Evolutionary conservation across 2,113 vertebrate genomes (phyloP), one percentile per base, ranked within the genome.

Genomic region (Pygoscelis adeliae): DNA sequence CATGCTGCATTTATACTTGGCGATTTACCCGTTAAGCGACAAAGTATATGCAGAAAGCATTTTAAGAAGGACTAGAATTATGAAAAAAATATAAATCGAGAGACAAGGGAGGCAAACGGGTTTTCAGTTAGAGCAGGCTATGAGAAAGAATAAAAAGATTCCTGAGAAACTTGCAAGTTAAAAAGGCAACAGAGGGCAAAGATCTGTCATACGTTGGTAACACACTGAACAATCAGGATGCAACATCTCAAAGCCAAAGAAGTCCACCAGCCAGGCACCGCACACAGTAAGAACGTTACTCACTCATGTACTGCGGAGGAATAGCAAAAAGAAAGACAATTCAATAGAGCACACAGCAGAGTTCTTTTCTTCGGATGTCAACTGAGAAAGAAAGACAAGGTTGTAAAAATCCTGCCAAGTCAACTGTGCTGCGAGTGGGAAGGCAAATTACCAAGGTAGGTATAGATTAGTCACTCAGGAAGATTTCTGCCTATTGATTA

Each of bases 301-400:
- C 97, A 97, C 97, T 96, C 83, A 4, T 53, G 79, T 55, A 36
- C 87, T 72, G 95, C 13, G 27, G 63, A 86, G 94, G 76, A 67
- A 76, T 76, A 95, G 80, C 62, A 84, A 96, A 67, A 73, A 83
- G 55, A 79, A 32, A 92, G 66, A 56, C 26, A 89, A 38, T 6
- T 97, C 96, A 98, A 62, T 5, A 97, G 87, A 97, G 95, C 67
- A 84, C 93, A 96, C 97, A 97, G 96, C 97, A 96, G n/a, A 97
- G 97, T n/a, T 86, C 95, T 96, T 49, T 96, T 82, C 96, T 91
- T 79, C 58, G 66, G 82, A 42, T 53, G 62, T 8, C 90, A 78
- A 90, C 96, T 97, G 94, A 70, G 91, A 27, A 94, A 85, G 91
- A 96, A 87, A 96, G 90, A 95, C 66, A 92, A 14, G 11, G 84